Percentiles rank a stretch among this genome's conserved stretches.
Conservation (phyloP, 1,140 invertebrate genomes). For the Lordiphosa stackelbergi region DNA sequence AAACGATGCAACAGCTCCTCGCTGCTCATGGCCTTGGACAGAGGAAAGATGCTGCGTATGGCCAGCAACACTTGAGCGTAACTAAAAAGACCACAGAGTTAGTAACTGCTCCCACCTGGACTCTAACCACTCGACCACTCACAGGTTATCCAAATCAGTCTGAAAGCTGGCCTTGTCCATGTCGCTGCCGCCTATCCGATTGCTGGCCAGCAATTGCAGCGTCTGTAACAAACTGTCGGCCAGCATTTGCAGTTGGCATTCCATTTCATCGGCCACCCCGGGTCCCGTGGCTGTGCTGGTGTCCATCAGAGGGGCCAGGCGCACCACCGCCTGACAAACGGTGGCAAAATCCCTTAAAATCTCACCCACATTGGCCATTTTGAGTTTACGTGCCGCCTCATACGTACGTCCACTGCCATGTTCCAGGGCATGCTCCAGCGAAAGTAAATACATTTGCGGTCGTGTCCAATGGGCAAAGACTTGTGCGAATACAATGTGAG, state of each 20-base stretch:
- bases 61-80: constrained; percentile 75
- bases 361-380: constrained; percentile 66
- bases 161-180: constrained; percentile 73
- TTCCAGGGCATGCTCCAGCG: constrained; percentile 64
- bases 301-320: constrained; percentile 69
- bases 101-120: background rate
- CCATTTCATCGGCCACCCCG: constrained; percentile 56
- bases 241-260: constrained; percentile 67
- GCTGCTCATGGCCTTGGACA: constrained; percentile 76
- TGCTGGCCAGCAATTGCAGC: constrained; percentile 69
- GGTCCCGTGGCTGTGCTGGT: constrained; percentile 50
- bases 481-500: constrained; percentile 85
- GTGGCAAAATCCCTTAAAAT: constrained; percentile 71
- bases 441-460: constrained; percentile 62
- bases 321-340: constrained; percentile 70
- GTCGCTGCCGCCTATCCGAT: constrained; percentile 73
- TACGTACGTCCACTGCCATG: constrained; percentile 49
- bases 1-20: constrained; percentile 73
- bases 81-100: constrained; percentile 19
- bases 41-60: constrained; percentile 73
- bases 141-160: constrained; percentile 77
- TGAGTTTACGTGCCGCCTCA: constrained; percentile 62
- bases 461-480: constrained; percentile 77
- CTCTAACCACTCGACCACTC: constrained; percentile 28
- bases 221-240: constrained; percentile 68